A percentile compares a stretch with the other conserved stretches of the same genome.
Evolutionary conservation across 2,113 vertebrate species (phyloP).

Genomic region (Chaetops frenatus): DNA sequence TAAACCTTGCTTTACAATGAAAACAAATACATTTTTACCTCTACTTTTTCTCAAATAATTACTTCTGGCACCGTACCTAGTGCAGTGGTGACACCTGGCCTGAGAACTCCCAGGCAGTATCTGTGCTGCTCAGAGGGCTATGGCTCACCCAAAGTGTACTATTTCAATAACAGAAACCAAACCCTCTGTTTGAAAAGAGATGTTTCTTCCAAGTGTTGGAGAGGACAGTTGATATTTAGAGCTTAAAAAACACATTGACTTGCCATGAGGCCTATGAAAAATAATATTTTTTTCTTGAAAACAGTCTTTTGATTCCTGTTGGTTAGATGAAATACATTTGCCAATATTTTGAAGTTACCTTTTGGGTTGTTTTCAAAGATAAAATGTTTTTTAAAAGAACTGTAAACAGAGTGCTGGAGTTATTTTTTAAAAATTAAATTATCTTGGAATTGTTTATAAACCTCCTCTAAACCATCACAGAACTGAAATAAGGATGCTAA

Average conservation of each 20-base stretch:
- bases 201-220: background rate
- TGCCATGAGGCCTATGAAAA: background rate
- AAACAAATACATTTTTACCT: background rate
- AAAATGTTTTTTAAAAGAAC: background rate
- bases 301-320: background rate
- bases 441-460: background rate
- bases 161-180: background rate
- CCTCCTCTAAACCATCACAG: background rate
- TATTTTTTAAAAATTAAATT: background rate
- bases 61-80: background rate
- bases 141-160: background rate
- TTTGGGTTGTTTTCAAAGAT: conserved; percentile 6
- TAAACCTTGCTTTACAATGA: background rate
- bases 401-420: background rate
- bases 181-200: background rate
- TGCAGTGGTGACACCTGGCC: background rate
- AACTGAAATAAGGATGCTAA: background rate
- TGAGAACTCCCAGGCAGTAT: background rate
- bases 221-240: background rate
- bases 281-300: background rate
- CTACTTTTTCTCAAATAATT: background rate
- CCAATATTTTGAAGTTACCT: conserved; percentile 1
- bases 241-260: background rate
- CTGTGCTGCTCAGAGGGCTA: background rate
- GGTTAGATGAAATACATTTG: background rate